These are phyloP conservation scores for Struthio camelus DNA, from an alignment of 2,113 vertebrate species.

Conservation along the genomic window DNA sequence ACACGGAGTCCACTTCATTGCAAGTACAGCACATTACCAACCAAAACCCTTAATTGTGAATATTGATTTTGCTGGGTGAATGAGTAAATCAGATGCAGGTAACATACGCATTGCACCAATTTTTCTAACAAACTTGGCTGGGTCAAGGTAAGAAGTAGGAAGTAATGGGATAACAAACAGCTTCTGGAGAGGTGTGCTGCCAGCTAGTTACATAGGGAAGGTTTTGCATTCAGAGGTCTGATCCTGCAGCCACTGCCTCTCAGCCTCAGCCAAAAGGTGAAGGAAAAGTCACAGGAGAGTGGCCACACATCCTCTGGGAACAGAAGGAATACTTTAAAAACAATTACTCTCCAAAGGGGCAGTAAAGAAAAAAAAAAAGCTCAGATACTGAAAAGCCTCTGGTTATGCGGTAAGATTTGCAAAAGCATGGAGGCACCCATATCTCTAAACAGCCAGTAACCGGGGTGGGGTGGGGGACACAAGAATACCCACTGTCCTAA, in stretches of 20 bases:
- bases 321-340: not conserved
- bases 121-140: not conserved
- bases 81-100: not conserved
- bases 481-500: not conserved
- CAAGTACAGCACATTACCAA: not conserved
- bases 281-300: not conserved
- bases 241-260: not conserved
- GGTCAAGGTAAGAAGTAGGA: not conserved
- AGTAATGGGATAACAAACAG: not conserved
- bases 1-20: not conserved
- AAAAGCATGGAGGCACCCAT: not conserved
- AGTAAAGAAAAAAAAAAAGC: not conserved
- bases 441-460: not conserved
- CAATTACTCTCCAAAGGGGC: not conserved
- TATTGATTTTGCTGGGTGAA: rapidly evolving
- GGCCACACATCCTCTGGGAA: not conserved
- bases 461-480: too few relatives aligned
- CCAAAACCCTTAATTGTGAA: not conserved
- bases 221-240: not conserved
- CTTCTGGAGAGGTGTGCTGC: not conserved
- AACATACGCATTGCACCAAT: not conserved
- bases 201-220: not conserved
- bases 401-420: not conserved
- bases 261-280: not conserved
- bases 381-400: not conserved